These are phyloP conservation scores for Abscondita cerata DNA, from an alignment of 2,888 invertebrate genomes.

Conservation along the genomic window DNA sequence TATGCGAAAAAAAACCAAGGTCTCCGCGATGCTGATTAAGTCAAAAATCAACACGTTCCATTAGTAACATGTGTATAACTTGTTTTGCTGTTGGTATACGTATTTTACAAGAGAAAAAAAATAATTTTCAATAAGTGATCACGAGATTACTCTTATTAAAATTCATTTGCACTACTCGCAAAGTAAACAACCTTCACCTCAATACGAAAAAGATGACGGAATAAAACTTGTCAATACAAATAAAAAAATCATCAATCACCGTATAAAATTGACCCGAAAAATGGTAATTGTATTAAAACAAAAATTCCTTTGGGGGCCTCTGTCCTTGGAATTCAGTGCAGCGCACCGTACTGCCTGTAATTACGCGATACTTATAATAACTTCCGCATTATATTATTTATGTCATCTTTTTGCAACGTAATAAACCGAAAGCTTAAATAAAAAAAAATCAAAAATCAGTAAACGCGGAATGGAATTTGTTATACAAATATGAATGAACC, in stretches of 20 bases:
- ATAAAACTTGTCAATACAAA: constrained; percentile 13
- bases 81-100: too few species aligned
- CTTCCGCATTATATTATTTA: constrained; percentile 9
- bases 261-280: not conserved
- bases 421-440: too few species aligned
- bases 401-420: not conserved
- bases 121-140: too few species aligned
- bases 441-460: too few species aligned
- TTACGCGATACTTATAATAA: constrained; percentile 10
- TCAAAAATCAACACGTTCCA: not conserved
- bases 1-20: constrained; percentile 30
- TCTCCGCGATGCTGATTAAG: constrained; percentile 10
- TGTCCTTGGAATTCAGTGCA: constrained; percentile 14
- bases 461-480: too few species aligned
- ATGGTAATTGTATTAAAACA: constrained; percentile 1
- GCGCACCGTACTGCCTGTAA: constrained; percentile 6
- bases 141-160: too few species aligned
- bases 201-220: constrained; percentile 7
- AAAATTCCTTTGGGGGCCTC: not conserved
- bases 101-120: too few species aligned
- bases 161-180: not conserved
- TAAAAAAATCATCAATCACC: not conserved
- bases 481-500: too few species aligned
- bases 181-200: constrained; percentile 27
- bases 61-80: not conserved